These are phyloP conservation scores for Palloptera scutellata DNA, from an alignment of 2,888 invertebrate genomes.

Conservation along the genomic window DNA sequence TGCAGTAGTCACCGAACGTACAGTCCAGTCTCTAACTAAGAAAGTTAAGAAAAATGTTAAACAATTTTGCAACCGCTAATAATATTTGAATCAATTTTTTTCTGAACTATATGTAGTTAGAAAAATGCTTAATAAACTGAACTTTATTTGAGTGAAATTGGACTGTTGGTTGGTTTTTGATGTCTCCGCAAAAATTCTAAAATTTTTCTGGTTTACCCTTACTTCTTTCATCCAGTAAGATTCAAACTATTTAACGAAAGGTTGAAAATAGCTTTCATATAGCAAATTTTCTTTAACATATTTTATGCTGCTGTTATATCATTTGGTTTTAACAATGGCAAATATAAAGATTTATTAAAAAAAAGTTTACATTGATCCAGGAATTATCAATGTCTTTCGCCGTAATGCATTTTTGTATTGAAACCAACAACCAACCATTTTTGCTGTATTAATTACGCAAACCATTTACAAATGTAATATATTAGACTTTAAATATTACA, in stretches of 20 bases:
- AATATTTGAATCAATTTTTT: too few relatives aligned
- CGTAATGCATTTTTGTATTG: slow-evolving; percentile 31
- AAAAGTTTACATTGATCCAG: slow-evolving; percentile 28
- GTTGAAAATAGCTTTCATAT: slow-evolving; percentile 27
- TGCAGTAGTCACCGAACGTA: too few relatives aligned
- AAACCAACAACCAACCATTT: slow-evolving; percentile 31
- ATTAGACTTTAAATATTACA: too few relatives aligned
- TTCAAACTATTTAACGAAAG: slow-evolving; percentile 29
- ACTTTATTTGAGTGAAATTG: too few relatives aligned
- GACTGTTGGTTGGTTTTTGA: too few relatives aligned
- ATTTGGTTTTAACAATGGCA: slow-evolving; percentile 32
- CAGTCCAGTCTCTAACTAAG: too few relatives aligned
- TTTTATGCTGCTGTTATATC: slow-evolving; percentile 32
- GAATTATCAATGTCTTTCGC: slow-evolving; percentile 32
- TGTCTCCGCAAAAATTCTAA: too few relatives aligned
- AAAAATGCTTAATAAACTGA: too few relatives aligned
- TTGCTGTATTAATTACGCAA: slow-evolving; percentile 26
- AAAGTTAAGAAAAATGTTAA: too few relatives aligned
- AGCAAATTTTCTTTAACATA: slow-evolving; percentile 19
- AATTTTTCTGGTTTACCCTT: too few relatives aligned
- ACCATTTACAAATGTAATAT: slow-evolving; percentile 30
- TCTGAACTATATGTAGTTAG: too few relatives aligned
- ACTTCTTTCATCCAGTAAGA: slow-evolving; percentile 30
- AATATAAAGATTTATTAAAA: slow-evolving; percentile 33
- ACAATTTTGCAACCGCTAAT: too few relatives aligned